Percentiles rank a stretch among this genome's conserved stretches.
phyloP scores from a whole-genome alignment of 2,888 invertebrate species.

The Isotomurus palustris region DNA sequence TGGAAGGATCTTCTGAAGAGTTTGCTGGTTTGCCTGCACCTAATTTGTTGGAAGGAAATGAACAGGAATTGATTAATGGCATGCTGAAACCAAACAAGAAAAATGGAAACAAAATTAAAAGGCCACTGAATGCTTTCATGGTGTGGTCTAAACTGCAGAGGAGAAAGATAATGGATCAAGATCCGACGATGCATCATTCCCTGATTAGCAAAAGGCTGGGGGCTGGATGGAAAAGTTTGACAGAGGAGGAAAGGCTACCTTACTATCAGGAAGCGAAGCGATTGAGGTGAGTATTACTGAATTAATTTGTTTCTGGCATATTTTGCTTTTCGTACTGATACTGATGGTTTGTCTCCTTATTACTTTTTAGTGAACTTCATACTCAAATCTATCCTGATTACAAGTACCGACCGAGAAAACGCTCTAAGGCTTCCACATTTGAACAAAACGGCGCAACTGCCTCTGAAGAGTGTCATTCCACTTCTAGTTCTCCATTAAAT shows the following conservation, averaged over 20 bases:
- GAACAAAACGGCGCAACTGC: too few species aligned
- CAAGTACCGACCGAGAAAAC: conserved; percentile 28
- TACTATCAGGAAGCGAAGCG: conserved; percentile 34
- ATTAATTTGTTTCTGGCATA: neutral
- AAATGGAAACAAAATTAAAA: conserved; percentile 25
- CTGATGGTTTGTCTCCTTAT: neutral
- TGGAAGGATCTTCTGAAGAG: too few species aligned
- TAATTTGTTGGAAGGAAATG: neutral
- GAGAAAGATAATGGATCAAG: conserved; percentile 28
- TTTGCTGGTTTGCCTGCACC: neutral
- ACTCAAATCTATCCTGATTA: conserved; percentile 30
- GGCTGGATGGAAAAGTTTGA: conserved; percentile 32
- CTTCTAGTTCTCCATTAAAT: too few species aligned
- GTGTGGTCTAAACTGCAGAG: conserved; percentile 29
- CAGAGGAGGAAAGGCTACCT: conserved; percentile 20
- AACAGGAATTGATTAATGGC: neutral
- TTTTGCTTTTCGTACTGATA: neutral
- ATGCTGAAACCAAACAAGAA: neutral
- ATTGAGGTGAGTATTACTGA: conserved; percentile 17
- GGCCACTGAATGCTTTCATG: conserved; percentile 38
- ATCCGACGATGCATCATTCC: conserved; percentile 34
- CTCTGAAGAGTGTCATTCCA: neutral
- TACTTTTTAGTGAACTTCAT: conserved; percentile 24
- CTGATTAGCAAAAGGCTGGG: conserved; percentile 32
- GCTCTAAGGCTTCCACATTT: neutral